Evolutionary conservation across 1,140 invertebrate genomes (phyloP).

Genomic region (Mactra quadrangularis): DNA sequence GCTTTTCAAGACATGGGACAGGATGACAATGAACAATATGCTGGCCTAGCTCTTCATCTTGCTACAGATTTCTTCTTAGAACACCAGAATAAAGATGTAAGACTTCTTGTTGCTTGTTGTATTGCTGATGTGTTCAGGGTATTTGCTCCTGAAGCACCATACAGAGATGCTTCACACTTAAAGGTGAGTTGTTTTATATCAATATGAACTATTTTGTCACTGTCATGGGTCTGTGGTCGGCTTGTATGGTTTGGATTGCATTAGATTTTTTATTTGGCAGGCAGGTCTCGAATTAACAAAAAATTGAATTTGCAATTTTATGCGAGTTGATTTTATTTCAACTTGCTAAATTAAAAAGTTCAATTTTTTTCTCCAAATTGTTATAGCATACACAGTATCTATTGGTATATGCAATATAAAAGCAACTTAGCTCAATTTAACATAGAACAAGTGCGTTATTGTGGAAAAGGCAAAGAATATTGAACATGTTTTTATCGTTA

Average conservation of each 20-base stretch:
- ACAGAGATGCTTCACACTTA: constrained; percentile 96
- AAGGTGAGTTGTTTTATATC: constrained; percentile 85
- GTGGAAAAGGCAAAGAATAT: too few relatives aligned
- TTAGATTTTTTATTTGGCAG: too few relatives aligned
- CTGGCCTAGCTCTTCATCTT: constrained; percentile 96
- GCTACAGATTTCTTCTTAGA: constrained; percentile 96
- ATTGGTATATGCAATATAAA: too few relatives aligned
- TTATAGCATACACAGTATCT: too few relatives aligned
- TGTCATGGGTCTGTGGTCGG: background rate
- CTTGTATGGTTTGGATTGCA: background rate
- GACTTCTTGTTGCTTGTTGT: constrained; percentile 97
- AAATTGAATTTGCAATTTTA: too few relatives aligned
- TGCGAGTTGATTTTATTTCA: too few relatives aligned
- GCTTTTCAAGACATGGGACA: constrained; percentile 98
- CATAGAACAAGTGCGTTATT: too few relatives aligned
- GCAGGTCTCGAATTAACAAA: too few relatives aligned
- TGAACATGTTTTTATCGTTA: too few relatives aligned
- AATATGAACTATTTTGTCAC: background rate
- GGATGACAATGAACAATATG: constrained; percentile 97
- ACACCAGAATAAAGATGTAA: constrained; percentile 96
- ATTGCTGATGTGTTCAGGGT: constrained; percentile 98
- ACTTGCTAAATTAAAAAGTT: too few relatives aligned
- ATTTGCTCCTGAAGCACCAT: constrained; percentile 99
- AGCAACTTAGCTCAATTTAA: too few relatives aligned
- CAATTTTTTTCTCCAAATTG: too few relatives aligned